Conservation (phyloP, 2,797 vertebrate species). For the Leuciscus waleckii region DNA sequence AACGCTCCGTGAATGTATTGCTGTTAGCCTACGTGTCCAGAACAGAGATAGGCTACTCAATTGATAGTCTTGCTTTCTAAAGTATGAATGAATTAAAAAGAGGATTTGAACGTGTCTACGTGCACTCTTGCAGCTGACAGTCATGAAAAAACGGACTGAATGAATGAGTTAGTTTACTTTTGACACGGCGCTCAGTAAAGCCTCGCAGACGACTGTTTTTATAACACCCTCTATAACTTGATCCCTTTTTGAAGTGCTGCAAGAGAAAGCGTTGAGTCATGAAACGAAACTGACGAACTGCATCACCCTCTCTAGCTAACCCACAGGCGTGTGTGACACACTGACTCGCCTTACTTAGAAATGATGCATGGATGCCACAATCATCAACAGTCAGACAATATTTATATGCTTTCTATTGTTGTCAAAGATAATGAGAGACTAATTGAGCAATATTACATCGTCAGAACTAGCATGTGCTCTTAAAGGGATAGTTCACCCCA, state of each 20-base stretch:
- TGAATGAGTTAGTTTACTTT: slow-evolving; percentile 41
- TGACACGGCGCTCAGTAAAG: slow-evolving; percentile 51
- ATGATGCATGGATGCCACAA: neutral
- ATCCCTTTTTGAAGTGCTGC: slow-evolving; percentile 61
- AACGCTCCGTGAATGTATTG: neutral
- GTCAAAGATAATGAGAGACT: neutral
- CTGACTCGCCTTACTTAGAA: neutral
- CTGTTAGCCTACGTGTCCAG: neutral
- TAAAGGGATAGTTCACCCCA: too few relatives aligned
- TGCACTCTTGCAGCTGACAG: slow-evolving; percentile 13
- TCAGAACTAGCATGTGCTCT: neutral
- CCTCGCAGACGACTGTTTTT: slow-evolving; percentile 45
- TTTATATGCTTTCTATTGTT: neutral
- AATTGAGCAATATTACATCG: neutral
- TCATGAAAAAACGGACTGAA: slow-evolving; percentile 33
- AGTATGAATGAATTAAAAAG: neutral
- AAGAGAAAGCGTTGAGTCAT: slow-evolving; percentile 71
- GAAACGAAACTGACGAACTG: slow-evolving; percentile 74
- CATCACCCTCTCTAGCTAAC: slow-evolving; percentile 56
- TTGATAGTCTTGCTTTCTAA: neutral
- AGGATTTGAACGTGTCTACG: slow-evolving; percentile 17
- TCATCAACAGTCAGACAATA: slow-evolving; percentile 20
- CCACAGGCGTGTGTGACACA: slow-evolving; percentile 10
- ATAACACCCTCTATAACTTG: slow-evolving; percentile 50
- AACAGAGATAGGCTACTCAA: neutral